A percentile compares a stretch with the other conserved stretches of the same genome.
Conservation (phyloP, 2,113 vertebrate genomes). For the Lichenostomus cassidix region DNA sequence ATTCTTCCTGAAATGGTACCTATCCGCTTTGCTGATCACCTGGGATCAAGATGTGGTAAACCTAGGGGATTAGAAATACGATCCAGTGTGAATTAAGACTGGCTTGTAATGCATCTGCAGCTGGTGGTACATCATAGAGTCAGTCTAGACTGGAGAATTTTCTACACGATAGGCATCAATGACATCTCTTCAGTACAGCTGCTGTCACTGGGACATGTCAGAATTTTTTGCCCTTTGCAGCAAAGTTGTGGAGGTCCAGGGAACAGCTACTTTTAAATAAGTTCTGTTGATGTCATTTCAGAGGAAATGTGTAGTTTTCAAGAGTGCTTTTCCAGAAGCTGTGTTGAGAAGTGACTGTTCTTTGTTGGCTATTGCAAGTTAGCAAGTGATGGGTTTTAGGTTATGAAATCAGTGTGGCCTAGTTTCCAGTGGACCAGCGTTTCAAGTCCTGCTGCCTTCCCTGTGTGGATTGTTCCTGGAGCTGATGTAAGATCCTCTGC, state of each 20-base stretch:
- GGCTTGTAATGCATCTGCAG: neutral
- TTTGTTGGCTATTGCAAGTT: neutral
- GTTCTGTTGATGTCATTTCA: neutral
- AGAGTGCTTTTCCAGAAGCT: neutral
- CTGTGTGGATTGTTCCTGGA: neutral
- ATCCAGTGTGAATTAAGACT: neutral
- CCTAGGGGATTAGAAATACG: neutral
- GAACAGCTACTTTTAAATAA: neutral
- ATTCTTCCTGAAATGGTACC: neutral
- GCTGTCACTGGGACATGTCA: neutral
- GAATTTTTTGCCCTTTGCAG: neutral
- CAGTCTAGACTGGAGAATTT: neutral
- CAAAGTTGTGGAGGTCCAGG: neutral
- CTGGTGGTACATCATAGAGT: neutral
- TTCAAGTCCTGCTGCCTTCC: neutral
- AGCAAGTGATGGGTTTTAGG: neutral
- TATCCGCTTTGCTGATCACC: neutral
- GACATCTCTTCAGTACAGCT: neutral
- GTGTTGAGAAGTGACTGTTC: neutral
- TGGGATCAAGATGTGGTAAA: neutral
- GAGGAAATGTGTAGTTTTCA: neutral
- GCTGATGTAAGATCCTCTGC: fast-evolving
- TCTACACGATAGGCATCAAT: neutral
- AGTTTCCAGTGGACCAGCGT: neutral
- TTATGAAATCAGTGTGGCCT: neutral